Conservation (phyloP, 2,888 invertebrate genomes). For the Gerris lacustris region DNA sequence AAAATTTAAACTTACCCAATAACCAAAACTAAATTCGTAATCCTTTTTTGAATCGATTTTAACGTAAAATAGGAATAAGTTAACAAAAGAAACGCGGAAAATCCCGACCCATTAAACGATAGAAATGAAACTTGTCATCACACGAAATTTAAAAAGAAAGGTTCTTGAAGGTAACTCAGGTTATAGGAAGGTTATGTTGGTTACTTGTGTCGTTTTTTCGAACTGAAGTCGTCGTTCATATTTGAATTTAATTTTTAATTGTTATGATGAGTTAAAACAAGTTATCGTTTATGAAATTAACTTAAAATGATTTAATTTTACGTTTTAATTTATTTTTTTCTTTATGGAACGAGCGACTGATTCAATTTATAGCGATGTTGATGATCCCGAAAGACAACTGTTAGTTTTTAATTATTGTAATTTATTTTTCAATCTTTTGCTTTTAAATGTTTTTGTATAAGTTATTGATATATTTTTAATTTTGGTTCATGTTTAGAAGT, state of each 20-base stretch:
- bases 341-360: background rate
- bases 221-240: background rate
- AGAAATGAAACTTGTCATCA: conserved; percentile 1
- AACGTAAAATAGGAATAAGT: background rate
- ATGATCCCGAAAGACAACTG: background rate
- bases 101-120: background rate
- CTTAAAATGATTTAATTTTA: too few species aligned
- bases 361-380: background rate
- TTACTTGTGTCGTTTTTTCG: background rate
- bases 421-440: background rate
- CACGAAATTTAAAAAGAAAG: background rate
- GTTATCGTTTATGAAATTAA: too few species aligned
- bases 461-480: background rate
- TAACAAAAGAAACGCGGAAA: background rate
- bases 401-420: background rate
- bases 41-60: background rate
- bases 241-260: background rate
- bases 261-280: background rate
- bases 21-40: background rate
- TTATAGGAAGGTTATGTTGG: background rate
- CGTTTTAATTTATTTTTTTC: background rate
- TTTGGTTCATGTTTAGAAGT: background rate
- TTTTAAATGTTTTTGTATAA: background rate
- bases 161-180: background rate
- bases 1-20: background rate